Evolutionary conservation across 2,888 invertebrate species (phyloP).

Genomic region (Capitulum mitella): DNA sequence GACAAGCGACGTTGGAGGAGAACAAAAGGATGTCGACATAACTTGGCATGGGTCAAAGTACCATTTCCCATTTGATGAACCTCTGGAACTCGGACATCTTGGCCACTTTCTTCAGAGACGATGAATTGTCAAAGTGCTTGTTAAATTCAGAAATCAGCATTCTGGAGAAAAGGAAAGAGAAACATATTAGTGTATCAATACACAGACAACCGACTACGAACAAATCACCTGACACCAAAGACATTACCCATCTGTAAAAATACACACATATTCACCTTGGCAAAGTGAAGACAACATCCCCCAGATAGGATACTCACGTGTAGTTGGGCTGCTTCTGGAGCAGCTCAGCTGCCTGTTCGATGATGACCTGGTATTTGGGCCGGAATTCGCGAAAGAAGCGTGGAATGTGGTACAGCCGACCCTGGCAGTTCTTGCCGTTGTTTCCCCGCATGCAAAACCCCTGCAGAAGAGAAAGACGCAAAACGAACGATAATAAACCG

Average conservation of each 20-base stretch:
- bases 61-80: conserved; percentile 50
- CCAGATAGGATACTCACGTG: conserved; percentile 1
- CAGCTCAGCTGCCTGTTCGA: background rate
- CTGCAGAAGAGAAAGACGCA: no score
- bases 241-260: no score
- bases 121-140: conserved; percentile 45
- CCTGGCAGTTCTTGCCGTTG: conserved; percentile 34
- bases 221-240: no score
- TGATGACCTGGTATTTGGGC: conserved; percentile 15
- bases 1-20: background rate
- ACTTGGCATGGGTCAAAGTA: conserved; percentile 38
- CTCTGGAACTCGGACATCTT: conserved; percentile 50
- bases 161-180: background rate
- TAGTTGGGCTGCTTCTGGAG: background rate
- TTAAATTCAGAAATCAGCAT: conserved; percentile 44
- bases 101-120: conserved; percentile 49
- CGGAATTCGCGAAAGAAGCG: conserved; percentile 46
- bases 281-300: no score
- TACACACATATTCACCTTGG: no score
- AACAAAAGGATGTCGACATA: background rate
- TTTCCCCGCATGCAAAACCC: conserved; percentile 30
- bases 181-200: no score
- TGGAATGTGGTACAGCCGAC: conserved; percentile 50
- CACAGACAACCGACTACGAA: no score
- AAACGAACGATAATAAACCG: no score